Evolutionary conservation across 2,113 vertebrate species (phyloP).

Genomic region (Plecturocebus donacophilus): DNA sequence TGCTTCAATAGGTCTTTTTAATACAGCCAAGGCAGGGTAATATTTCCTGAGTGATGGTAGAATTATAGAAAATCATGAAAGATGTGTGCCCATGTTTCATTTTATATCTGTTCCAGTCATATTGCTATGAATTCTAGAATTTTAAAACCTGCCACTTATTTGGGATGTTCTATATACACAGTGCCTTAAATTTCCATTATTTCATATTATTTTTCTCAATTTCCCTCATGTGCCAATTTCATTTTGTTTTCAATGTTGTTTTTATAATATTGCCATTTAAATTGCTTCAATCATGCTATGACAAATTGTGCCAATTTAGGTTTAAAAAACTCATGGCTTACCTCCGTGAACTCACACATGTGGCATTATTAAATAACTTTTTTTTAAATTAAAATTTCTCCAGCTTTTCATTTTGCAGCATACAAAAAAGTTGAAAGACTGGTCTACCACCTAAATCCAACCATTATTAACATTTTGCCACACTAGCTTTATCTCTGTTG

Average conservation of each 20-base stretch:
- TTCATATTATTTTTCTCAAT: conserved; percentile 14
- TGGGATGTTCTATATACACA: not conserved
- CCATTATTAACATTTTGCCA: not conserved
- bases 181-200: not conserved
- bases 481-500: not conserved
- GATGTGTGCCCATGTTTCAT: not conserved
- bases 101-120: not conserved
- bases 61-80: conserved; percentile 1
- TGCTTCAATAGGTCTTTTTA: not conserved
- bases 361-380: not conserved
- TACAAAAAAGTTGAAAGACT: not conserved
- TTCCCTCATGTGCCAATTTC: not conserved
- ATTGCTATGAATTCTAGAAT: conserved; percentile 2
- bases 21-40: not conserved
- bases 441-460: not conserved
- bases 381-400: not conserved
- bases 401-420: conserved; percentile 1
- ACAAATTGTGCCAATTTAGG: not conserved
- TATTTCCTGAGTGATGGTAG: not conserved
- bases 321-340: conserved; percentile 4
- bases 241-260: not conserved
- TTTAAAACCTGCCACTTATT: not conserved
- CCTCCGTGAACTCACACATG: not conserved
- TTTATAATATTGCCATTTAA: not conserved
- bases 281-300: not conserved